Evolutionary conservation across 2,888 invertebrate species (phyloP), one percentile per base, ranked within the genome.

Genomic region (Axea sp.): DNA sequence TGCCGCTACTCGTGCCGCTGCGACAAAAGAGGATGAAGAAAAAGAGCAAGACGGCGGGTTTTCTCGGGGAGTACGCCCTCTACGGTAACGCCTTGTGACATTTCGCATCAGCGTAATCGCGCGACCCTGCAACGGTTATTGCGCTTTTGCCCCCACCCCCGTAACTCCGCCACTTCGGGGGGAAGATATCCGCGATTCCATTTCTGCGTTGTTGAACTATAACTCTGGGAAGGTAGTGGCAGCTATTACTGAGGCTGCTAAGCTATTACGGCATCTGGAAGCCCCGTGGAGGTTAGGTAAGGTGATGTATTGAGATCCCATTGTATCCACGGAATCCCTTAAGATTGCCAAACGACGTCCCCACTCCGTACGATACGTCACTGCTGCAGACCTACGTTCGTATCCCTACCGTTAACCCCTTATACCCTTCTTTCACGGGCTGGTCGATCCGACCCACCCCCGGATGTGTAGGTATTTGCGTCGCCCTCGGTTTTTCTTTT

Each of bases 271-370:
- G 83, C 84, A 84, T 85, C 83, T 81, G 81, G 68, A 43, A 72
- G 77, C 75, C 33, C 62, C 60, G 69, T 65, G 55, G 75, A 76
- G 65, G 76, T 85, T 86, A 86, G 83, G 82, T 78, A 82, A 86
- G 84, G 87, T 87, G 87, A 87, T 87, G 87, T 86, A 87, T 87
- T 87, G 87, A 87, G 87, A 87, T 87, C 87, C 87, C 86, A 87
- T 87, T 87, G 87, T 87, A 87, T 87, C 87, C 83, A 78, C 80
- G 82, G 84, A 87, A 87, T 86, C 87, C 86, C 86, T 83, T 81
- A 87, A 87, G 87, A 87, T 87, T 87, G 87, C 87, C 85, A 86
- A 87, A 87, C 86, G 85, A 84, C 86, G 81, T 79, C 81, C 80
- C 80, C 78, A 55, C 77, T 78, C 78, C 76, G 76, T 75, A 79